These are phyloP conservation scores for Apodemia zela DNA, from an alignment of 2,888 invertebrate species.

Conservation along the genomic window DNA sequence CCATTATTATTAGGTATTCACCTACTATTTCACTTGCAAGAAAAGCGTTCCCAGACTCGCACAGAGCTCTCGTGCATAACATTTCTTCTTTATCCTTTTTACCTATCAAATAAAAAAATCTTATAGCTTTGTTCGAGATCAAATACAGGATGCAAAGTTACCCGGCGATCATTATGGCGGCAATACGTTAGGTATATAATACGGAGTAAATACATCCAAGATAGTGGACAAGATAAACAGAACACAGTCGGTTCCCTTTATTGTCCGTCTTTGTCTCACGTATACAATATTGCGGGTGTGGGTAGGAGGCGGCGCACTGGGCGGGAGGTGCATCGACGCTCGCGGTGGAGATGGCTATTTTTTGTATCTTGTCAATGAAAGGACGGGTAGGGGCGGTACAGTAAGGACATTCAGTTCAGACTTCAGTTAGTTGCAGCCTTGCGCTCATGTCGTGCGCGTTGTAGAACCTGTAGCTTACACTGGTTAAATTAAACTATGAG, in stretches of 20 bases:
- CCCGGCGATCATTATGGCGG: conserved; percentile 63
- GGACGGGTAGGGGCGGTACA: conserved; percentile 69
- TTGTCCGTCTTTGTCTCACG: conserved; percentile 51
- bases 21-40: too few relatives aligned
- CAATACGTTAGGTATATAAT: conserved; percentile 45
- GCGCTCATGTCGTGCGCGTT: conserved; percentile 52
- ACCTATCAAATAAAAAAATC: too few relatives aligned
- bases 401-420: conserved; percentile 51
- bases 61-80: too few relatives aligned
- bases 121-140: not conserved
- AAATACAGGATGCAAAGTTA: conserved; percentile 55
- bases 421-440: conserved; percentile 41
- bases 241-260: conserved; percentile 47
- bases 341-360: conserved; percentile 67
- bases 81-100: too few relatives aligned
- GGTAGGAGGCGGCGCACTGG: conserved; percentile 52
- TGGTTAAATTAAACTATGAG: conserved; percentile 51
- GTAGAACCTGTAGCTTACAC: conserved; percentile 26
- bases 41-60: too few relatives aligned
- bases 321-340: conserved; percentile 42
- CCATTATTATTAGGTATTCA: too few relatives aligned
- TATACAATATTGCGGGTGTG: conserved; percentile 33
- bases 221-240: conserved; percentile 75
- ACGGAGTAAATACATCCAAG: conserved; percentile 55
- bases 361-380: conserved; percentile 78